Evolutionary conservation across 2,797 vertebrate species (phyloP).

Genomic region (Anisognathus igniventris): DNA sequence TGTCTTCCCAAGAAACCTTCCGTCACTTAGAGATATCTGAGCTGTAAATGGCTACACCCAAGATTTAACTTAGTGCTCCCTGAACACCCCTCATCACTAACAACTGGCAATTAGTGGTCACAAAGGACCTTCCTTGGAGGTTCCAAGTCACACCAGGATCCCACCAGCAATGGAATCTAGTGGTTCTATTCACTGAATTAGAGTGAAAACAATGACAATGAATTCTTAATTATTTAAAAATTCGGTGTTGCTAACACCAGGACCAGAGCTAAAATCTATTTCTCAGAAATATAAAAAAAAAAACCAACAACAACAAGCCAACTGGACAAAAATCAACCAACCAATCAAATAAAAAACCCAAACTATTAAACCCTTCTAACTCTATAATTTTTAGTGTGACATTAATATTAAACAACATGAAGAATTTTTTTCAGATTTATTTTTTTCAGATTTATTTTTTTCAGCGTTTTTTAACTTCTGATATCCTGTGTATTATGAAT

Average conservation of each 20-base stretch:
- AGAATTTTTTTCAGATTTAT: neutral
- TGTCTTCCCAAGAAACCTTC: neutral
- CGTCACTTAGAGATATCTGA: neutral
- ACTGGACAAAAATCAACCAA: neutral
- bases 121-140: neutral
- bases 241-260: neutral
- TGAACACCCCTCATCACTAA: neutral
- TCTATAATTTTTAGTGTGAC: neutral
- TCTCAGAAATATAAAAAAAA: neutral
- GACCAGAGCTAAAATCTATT: neutral
- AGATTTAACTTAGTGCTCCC: neutral
- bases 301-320: neutral
- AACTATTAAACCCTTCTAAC: fast-evolving
- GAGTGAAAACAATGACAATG: neutral
- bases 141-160: neutral
- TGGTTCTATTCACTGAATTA: neutral
- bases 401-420: neutral
- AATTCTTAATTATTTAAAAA: neutral
- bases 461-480: neutral
- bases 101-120: neutral
- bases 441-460: neutral
- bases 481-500: neutral
- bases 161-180: neutral
- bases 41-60: neutral
- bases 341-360: neutral